phyloP scores from a whole-genome alignment of 2,888 invertebrate species.

The Limenitis arthemis region DNA sequence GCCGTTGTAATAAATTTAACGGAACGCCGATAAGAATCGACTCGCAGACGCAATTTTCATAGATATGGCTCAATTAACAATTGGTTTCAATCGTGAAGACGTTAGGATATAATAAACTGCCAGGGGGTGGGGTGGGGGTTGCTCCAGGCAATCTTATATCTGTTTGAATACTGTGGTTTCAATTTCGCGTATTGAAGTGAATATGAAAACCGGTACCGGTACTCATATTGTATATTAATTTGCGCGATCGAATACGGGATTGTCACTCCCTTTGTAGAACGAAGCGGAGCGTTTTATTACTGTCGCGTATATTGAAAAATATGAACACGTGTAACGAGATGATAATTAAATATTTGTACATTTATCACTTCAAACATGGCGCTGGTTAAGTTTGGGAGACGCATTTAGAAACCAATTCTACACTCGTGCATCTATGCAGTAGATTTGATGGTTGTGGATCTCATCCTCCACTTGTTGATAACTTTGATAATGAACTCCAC shows the following conservation, averaged over 20 bases:
- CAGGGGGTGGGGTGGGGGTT: conserved; percentile 47
- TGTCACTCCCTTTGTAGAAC: conserved; percentile 27
- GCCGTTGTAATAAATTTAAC: conserved; percentile 56
- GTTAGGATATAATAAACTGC: conserved; percentile 66
- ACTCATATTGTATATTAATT: conserved; percentile 57
- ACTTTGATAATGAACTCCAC: no score
- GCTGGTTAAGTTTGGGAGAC: no score
- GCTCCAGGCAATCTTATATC: conserved; percentile 67
- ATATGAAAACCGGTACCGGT: conserved; percentile 45
- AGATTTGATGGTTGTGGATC: no score
- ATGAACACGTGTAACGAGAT: conserved; percentile 5
- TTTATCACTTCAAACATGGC: no score
- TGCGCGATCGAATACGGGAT: conserved; percentile 39
- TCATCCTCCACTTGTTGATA: no score
- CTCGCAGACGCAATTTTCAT: conserved; percentile 65
- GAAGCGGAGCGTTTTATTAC: conserved; percentile 21
- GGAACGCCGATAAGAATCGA: conserved; percentile 68
- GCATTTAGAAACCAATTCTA: no score
- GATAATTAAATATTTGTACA: not conserved
- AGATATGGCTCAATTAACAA: conserved; percentile 73
- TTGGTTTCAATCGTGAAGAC: conserved; percentile 71
- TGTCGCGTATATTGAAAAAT: conserved; percentile 15
- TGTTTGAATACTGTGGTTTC: conserved; percentile 72
- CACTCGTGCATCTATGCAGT: no score
- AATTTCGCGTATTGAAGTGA: conserved; percentile 70